Conservation (phyloP, 1,140 invertebrate genomes). For the Nasonia longicornis region DNA sequence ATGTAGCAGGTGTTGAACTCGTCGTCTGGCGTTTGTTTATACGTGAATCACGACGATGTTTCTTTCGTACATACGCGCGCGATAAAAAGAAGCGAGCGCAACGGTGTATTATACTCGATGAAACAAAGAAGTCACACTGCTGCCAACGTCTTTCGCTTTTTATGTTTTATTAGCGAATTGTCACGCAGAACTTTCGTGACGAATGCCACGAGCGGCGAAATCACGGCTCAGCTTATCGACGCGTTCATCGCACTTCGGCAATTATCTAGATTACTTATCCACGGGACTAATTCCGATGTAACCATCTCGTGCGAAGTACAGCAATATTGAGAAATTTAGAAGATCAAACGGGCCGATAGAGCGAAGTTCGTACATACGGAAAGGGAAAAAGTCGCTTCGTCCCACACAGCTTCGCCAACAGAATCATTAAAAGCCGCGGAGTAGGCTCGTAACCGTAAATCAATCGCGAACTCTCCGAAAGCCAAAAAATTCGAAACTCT, state of each 20-base stretch:
- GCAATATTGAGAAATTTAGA: neutral
- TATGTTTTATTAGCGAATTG: neutral
- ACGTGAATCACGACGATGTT: no score
- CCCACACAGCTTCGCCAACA: neutral
- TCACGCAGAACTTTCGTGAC: conserved; percentile 2
- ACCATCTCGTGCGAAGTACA: neutral
- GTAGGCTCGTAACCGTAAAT: conserved; percentile 22
- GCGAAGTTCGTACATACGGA: neutral
- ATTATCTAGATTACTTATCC: neutral
- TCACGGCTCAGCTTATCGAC: neutral
- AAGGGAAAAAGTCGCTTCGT: neutral
- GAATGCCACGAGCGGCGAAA: neutral
- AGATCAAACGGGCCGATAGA: neutral
- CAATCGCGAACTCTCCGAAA: conserved; percentile 20
- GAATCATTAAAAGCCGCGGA: conserved; percentile 19
- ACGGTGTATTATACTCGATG: neutral
- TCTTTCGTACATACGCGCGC: no score
- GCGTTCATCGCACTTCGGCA: neutral
- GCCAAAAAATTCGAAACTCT: conserved; percentile 28
- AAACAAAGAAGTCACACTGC: neutral
- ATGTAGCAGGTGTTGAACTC: no score
- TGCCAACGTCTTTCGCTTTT: neutral
- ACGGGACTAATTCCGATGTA: neutral
- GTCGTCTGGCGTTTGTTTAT: no score
- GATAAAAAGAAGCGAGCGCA: neutral